Base-by-base conservation (phyloP, 2,888 invertebrate genomes). In the Bugula neritina region DNA sequence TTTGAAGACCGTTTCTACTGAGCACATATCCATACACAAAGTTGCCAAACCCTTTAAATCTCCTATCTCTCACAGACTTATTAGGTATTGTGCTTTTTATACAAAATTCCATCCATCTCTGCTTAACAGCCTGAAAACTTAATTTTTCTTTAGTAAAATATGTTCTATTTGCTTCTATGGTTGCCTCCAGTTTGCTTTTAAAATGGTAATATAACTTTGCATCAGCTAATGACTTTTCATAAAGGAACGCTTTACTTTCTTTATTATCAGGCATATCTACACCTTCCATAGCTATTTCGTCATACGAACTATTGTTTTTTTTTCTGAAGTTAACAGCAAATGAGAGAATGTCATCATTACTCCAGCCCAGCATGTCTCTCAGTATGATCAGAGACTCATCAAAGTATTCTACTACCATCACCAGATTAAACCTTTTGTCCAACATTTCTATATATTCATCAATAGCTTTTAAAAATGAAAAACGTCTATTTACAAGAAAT, bases 371-470 rank as follows among this genome's bases (percentile, higher is more conserved):
- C 63, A 63, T 63, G 31, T 63, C 63, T n/a, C 63, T 2, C 5
- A 63, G 31, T 13, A 63, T 27, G 10, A 63, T 63, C 2, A 63
- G 63, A 31, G 29, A 63, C n/a, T 63, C 63, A 31, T 63, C 63
- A 63, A 63, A 63, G 27, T 63, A 63, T 17, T 63, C 63, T 13
- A 31, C 63, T 13, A 63, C 31, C 21, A 63, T 63, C 31, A 63
- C 31, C n/a, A 63, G 63, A 31, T 63, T 27, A 63, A 63, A 63
- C 17, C 63, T 27, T 34, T 31, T 34, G n/a, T 63, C 63, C 17
- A 63, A 34, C 63, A 63, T 63, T 2, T 27, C 27, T 27, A 63
- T 63, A 27, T 63, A 63, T 31, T 25, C 63, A 63, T 63, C 63
- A 31, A 63, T 27, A 10, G 13, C 27, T 27, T 13, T 31, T 13